Conservation (phyloP, 2,113 vertebrate species). For the Plecturocebus donacophilus region DNA sequence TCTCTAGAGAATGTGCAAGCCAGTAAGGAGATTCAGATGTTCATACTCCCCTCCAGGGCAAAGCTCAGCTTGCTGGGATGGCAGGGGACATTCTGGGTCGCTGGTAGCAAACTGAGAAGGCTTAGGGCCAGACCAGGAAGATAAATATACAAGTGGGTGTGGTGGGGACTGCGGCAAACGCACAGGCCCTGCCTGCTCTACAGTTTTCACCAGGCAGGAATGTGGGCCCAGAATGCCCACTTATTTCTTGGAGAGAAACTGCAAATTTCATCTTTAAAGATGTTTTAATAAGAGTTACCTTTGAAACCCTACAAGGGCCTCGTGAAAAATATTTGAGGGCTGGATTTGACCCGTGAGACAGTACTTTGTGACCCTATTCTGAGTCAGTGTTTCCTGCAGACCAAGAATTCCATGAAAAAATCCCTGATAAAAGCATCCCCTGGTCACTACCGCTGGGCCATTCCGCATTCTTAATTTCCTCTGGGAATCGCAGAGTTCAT, state of each 20-base stretch:
- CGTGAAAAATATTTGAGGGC: background rate
- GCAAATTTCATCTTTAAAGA: background rate
- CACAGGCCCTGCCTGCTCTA: background rate
- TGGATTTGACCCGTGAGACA: background rate
- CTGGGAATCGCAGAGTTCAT: background rate
- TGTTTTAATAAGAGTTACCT: background rate
- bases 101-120: background rate
- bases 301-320: background rate
- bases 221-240: rapidly evolving
- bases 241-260: background rate
- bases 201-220: background rate
- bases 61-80: background rate
- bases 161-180: background rate
- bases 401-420: background rate
- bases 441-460: background rate
- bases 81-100: rapidly evolving
- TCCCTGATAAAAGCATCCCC: background rate
- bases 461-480: background rate
- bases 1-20: background rate
- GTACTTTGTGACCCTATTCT: background rate
- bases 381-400: background rate
- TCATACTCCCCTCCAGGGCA: background rate
- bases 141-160: background rate
- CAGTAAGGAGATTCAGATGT: background rate
- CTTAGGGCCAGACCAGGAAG: background rate